Evolutionary conservation across 2,113 vertebrate genomes (phyloP).

Genomic region (Phalacrocorax aristotelis): DNA sequence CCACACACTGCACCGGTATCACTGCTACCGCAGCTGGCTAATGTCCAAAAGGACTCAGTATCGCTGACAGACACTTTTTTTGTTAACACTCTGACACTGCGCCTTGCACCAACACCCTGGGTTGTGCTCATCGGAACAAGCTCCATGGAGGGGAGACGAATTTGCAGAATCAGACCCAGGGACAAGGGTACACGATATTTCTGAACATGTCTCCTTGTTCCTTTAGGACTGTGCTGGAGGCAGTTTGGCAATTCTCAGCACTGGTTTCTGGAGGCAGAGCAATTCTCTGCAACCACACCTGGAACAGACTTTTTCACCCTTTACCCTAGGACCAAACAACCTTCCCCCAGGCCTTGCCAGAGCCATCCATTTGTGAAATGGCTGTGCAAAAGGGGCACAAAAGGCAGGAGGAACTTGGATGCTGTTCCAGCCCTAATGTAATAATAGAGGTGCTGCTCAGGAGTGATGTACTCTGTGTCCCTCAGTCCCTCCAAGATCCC

Average conservation of each 20-base stretch:
- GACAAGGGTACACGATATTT: not conserved
- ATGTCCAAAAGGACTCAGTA: not conserved
- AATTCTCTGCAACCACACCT: not conserved
- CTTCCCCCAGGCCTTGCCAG: not conserved
- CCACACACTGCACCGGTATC: fast-evolving
- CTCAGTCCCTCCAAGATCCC: conserved; percentile 53
- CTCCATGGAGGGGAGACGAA: not conserved
- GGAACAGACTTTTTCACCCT: conserved; percentile 1
- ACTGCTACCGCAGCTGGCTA: not conserved
- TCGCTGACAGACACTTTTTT: not conserved
- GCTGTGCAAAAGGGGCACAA: not conserved
- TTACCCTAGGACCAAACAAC: conserved; percentile 1
- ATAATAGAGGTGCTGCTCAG: conserved; percentile 46
- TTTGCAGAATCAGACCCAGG: not conserved
- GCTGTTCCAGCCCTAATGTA: conserved; percentile 28
- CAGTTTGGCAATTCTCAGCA: not conserved
- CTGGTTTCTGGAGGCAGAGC: not conserved
- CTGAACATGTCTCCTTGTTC: not conserved
- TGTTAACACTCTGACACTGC: not conserved
- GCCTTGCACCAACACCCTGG: not conserved
- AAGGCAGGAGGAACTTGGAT: conserved; percentile 36
- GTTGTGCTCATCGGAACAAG: not conserved
- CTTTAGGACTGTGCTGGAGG: not conserved
- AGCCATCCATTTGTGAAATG: conserved; percentile 47
- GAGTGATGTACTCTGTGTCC: conserved; percentile 44